A percentile compares a stretch with the other conserved stretches of the same genome.
Conservation (phyloP, 2,113 vertebrate species). For the Lethenteron camtschaticum region DNA sequence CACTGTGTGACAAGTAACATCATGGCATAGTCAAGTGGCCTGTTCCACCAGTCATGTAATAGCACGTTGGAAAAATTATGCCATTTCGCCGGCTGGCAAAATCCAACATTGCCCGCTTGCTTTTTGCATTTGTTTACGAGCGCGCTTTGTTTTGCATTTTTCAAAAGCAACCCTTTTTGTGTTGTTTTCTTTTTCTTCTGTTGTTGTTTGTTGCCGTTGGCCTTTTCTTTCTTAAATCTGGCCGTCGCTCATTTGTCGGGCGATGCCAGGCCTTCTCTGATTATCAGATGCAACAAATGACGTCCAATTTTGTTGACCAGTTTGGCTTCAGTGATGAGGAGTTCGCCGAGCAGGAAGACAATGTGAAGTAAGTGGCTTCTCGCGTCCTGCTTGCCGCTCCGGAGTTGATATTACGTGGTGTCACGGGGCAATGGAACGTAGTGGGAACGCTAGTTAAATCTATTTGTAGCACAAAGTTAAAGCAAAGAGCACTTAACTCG, state of each 20-base stretch:
- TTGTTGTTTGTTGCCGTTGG: not conserved
- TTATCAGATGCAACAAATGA: slow-evolving; percentile 99
- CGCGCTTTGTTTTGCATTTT: not conserved
- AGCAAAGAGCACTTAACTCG: no score
- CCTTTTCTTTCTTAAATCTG: slow-evolving; percentile 15
- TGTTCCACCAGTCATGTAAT: no score
- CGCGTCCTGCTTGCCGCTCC: no score
- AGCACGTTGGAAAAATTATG: no score
- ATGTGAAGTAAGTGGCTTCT: slow-evolving; percentile 80
- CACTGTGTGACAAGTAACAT: no score
- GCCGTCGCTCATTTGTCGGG: slow-evolving; percentile 15
- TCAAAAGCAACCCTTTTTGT: slow-evolving; percentile 3
- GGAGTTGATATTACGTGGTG: no score
- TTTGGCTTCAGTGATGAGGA: slow-evolving; percentile 99
- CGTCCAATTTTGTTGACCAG: slow-evolving; percentile 99
- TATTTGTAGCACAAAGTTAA: no score
- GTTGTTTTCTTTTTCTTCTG: not conserved
- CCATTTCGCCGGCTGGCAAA: no score
- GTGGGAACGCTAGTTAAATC: no score
- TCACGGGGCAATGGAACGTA: no score
- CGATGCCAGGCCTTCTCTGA: slow-evolving; percentile 99
- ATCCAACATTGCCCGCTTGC: no score
- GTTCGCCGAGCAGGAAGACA: slow-evolving; percentile 98
- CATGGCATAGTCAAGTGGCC: no score
- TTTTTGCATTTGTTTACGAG: slow-evolving; percentile 1